These are phyloP conservation scores for Actinemys pallida DNA, from an alignment of 2,113 vertebrate species.

Conservation along the genomic window DNA sequence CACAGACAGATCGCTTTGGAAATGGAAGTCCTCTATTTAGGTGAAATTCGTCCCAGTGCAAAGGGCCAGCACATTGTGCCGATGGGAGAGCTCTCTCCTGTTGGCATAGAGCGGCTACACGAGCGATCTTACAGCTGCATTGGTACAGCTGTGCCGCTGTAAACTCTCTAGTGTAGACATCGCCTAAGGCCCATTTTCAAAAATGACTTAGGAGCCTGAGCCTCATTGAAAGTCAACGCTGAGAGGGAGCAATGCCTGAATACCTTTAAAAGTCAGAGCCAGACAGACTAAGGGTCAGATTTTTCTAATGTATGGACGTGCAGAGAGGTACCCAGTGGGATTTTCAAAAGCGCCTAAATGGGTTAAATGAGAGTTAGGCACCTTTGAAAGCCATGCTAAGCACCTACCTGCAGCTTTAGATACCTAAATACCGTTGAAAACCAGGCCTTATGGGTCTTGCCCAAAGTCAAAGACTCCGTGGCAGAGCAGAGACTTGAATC, in stretches of 20 bases:
- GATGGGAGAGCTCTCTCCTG: no score
- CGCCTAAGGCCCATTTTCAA: neutral
- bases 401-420: neutral
- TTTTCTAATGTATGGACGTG: neutral
- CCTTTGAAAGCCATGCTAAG: no score
- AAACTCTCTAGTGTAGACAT: no score
- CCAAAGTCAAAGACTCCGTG: neutral
- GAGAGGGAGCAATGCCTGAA: neutral
- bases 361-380: neutral
- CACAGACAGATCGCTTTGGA: rapidly evolving
- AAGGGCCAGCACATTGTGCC: neutral
- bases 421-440: neutral
- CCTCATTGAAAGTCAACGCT: neutral
- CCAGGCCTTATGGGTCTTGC: neutral
- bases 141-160: no score
- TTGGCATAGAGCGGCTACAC: no score
- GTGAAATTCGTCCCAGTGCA: rapidly evolving
- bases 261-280: no score
- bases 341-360: neutral
- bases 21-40: rapidly evolving
- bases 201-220: neutral
- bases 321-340: neutral
- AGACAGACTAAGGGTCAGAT: no score
- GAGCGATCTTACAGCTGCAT: no score
- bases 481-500: neutral